Evolutionary conservation across 2,888 invertebrate species (phyloP).

Genomic region (Unio delphinus): DNA sequence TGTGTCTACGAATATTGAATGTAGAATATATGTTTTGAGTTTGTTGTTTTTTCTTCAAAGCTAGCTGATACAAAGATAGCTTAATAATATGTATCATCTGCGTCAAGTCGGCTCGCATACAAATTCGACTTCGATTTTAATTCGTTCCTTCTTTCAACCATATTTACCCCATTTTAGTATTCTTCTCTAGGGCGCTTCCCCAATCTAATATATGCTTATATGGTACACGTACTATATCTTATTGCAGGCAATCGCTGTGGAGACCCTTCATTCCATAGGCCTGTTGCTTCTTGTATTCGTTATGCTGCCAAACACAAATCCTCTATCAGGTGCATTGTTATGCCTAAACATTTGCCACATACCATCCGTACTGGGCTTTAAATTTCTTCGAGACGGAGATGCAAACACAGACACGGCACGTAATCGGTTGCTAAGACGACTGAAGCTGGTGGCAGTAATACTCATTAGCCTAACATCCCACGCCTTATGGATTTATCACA

Average conservation of each 20-base stretch:
- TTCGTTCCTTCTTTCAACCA: too few relatives aligned
- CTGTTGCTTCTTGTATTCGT: slow-evolving; percentile 42
- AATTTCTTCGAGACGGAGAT: slow-evolving; percentile 20
- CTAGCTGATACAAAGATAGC: too few relatives aligned
- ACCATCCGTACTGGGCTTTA: slow-evolving; percentile 28
- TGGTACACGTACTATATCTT: background rate
- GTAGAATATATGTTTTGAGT: too few relatives aligned
- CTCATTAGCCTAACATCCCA: slow-evolving; percentile 2
- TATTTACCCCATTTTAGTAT: too few relatives aligned
- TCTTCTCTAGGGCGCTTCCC: too few relatives aligned
- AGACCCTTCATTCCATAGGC: slow-evolving; percentile 45
- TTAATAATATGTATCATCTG: too few relatives aligned
- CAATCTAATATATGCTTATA: too few relatives aligned
- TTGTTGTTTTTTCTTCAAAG: too few relatives aligned
- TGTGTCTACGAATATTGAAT: too few relatives aligned
- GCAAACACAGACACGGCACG: background rate
- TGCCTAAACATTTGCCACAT: slow-evolving; percentile 38
- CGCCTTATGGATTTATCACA: slow-evolving; percentile 26
- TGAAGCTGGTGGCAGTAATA: background rate
- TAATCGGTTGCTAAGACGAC: background rate
- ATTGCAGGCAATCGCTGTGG: slow-evolving; percentile 40
- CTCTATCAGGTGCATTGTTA: slow-evolving; percentile 36
- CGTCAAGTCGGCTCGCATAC: too few relatives aligned
- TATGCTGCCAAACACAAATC: slow-evolving; percentile 45
- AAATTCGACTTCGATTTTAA: too few relatives aligned